Base-by-base conservation (phyloP, 2,113 vertebrate genomes). In the Eretmodus cyanostictus region DNA sequence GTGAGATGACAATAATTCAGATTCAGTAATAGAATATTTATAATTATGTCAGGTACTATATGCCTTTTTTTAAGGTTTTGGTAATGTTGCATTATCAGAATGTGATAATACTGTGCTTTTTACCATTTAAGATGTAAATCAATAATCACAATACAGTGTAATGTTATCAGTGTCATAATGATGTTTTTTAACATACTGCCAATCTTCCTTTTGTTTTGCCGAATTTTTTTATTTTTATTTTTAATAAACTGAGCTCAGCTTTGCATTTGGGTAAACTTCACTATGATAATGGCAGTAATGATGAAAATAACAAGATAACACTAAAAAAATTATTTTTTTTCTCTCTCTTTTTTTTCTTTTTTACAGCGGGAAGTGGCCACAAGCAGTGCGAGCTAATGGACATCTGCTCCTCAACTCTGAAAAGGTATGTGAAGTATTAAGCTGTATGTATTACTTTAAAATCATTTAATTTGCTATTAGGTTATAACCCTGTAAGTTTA, bases 381-480 rank as follows among this genome's bases (percentile, higher is more conserved):
- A 96, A 86, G 97, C 98, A 63, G 98, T 98, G 76, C 96, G 99
- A 93, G 98, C 98, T 79, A 99, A 99, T n/a, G 99, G 99, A 89
- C 99, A 99, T 87, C 97, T 99, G 61, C 96, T 99, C 9, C 97
- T 99, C 61, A 99, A 99, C 91, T 99, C 98, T 4, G 99, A 99
- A 92, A 99, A 99, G 98, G 99, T 99, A 27, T 45, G 68, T 45
- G 2, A 29, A 45, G 57, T 66, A 40, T 73, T 73, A 73, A 73
- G 38, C 8, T 14, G 66, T 27, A 10, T 42, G 22, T 45, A 27
- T 76, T 49, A 76, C 71, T 47, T 49, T 76, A 29, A 76, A 76
- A 76, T 76, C 9, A 19, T 49, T 47, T 19, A 31, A 76, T 76
- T 76, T 76, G 24, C 16, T 76, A 49, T 76, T 76, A 31, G 24